phyloP scores from a whole-genome alignment of 2,797 vertebrate genomes.

The Lithobates sylvaticus region DNA sequence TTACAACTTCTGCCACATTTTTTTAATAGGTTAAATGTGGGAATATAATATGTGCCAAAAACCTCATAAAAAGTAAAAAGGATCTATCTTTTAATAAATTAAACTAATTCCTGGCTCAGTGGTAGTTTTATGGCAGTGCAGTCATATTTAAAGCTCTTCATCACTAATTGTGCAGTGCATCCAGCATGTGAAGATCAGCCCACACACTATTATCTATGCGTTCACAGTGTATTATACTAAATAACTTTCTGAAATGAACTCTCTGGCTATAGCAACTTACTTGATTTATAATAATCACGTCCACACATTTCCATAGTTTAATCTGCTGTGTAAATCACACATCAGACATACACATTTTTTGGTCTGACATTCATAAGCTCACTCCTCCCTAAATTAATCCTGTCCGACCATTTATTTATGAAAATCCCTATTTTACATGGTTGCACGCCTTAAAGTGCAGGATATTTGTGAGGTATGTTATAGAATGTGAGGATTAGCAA shows the following conservation, averaged over 20 bases:
- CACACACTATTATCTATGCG: slow-evolving; percentile 38
- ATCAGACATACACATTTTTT: slow-evolving; percentile 47
- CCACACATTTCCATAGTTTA: slow-evolving; percentile 50
- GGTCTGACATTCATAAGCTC: slow-evolving; percentile 30
- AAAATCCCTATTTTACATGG: slow-evolving; percentile 49
- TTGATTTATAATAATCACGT: slow-evolving; percentile 58
- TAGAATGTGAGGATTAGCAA: slow-evolving; percentile 32
- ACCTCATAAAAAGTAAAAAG: neutral
- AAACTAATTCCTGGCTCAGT: neutral
- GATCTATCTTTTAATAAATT: slow-evolving; percentile 4
- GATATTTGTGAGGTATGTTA: slow-evolving; percentile 12
- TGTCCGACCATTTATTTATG: slow-evolving; percentile 53
- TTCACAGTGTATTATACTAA: slow-evolving; percentile 11
- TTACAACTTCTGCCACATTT: neutral
- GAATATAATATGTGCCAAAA: neutral
- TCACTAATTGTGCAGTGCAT: slow-evolving; percentile 23
- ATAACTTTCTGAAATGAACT: slow-evolving; percentile 49
- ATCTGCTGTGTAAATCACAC: slow-evolving; percentile 53
- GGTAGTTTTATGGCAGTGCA: slow-evolving; percentile 4
- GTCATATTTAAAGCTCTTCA: slow-evolving; percentile 11
- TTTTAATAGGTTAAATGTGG: neutral
- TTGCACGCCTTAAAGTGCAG: slow-evolving; percentile 8
- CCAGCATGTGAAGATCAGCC: slow-evolving; percentile 15
- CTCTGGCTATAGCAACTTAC: slow-evolving; percentile 10
- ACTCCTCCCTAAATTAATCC: slow-evolving; percentile 46